Base-by-base conservation (phyloP, 2,797 vertebrate genomes). In the Ciconia nigra region DNA sequence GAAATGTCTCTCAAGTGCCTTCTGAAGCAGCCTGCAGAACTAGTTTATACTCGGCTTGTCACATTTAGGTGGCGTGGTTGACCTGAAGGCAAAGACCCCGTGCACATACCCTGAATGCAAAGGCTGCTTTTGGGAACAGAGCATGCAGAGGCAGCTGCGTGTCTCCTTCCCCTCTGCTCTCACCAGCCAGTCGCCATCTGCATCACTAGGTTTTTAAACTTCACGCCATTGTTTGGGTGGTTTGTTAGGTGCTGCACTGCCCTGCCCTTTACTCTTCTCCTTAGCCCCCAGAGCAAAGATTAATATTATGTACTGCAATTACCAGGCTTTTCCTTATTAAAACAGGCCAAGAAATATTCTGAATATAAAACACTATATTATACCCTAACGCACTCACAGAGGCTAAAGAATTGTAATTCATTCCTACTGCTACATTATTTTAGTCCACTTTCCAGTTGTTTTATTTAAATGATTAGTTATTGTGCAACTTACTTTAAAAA, bases 381-480 rank as follows among this genome's bases (percentile, higher is more conserved):
- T 74, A 89, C 24, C 22, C 15, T 82, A 76, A 79, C 39, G 65
- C 37, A 81, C 51, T 93, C 76, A 81, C 46, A 96, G 78, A 91
- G 58, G 76, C 21, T 91, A 61, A 95, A 92, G 46, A 90, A 87
- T 72, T 91, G 57, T 47, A 88, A 55, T 89, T 83, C 17, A 71
- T 81, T 67, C 81, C 31, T 63, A 11, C 46, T 46, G n/a, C 39
- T 83, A 85, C 46, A 54, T 59, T 58, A 78, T 80, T 94, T 87
- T 83, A 63, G 79, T 83, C 69, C 26, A 84, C 35, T 95, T 95
- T 77, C 52, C 76, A 79, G 78, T 91, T 97, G 55, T 71, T 96
- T 96, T 94, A 85, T 94, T 84, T 66, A 88, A 91, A 78, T 89
- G 8, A 96, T 96, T 95, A 83, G 49, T 94, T 96, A 95, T 89